These are phyloP conservation scores for Melinaea marsaeus DNA, from an alignment of 2,888 invertebrate species.

Conservation along the genomic window DNA sequence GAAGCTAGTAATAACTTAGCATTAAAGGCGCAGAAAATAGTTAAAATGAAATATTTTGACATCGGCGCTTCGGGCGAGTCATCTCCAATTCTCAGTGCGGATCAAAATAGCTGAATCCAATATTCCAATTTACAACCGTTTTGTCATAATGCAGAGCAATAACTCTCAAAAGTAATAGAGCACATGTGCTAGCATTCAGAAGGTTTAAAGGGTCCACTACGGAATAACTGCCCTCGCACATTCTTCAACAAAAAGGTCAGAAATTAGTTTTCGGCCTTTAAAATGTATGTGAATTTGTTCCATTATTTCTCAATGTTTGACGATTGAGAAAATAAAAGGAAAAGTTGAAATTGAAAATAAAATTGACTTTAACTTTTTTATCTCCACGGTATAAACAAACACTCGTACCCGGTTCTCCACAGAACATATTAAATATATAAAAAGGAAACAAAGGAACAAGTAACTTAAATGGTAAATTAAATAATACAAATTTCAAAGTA, in stretches of 20 bases:
- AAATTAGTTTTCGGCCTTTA: slow-evolving; percentile 42
- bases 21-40: too few species aligned
- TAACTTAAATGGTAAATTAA: too few species aligned
- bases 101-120: slow-evolving; percentile 26
- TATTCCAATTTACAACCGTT: slow-evolving; percentile 30
- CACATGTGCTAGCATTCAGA: slow-evolving; percentile 51
- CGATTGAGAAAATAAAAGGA: too few species aligned
- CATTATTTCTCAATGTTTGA: slow-evolving; percentile 1
- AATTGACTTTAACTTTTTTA: too few species aligned
- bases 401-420: too few species aligned
- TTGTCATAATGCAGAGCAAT: slow-evolving; percentile 52
- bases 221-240: slow-evolving; percentile 37
- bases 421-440: too few species aligned
- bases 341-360: too few species aligned
- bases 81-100: slow-evolving; percentile 16
- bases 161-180: slow-evolving; percentile 53
- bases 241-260: slow-evolving; percentile 45
- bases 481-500: too few species aligned
- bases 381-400: too few species aligned
- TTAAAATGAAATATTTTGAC: too few species aligned
- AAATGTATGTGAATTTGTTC: slow-evolving; percentile 30
- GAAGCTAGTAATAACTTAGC: too few species aligned
- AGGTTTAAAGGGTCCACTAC: slow-evolving; percentile 48
- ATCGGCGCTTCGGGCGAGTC: neutral
- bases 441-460: too few species aligned